Percentiles rank a stretch among this genome's conserved stretches.
phyloP scores from a whole-genome alignment of 2,113 vertebrate genomes.

The Gymnocephalus cernua region DNA sequence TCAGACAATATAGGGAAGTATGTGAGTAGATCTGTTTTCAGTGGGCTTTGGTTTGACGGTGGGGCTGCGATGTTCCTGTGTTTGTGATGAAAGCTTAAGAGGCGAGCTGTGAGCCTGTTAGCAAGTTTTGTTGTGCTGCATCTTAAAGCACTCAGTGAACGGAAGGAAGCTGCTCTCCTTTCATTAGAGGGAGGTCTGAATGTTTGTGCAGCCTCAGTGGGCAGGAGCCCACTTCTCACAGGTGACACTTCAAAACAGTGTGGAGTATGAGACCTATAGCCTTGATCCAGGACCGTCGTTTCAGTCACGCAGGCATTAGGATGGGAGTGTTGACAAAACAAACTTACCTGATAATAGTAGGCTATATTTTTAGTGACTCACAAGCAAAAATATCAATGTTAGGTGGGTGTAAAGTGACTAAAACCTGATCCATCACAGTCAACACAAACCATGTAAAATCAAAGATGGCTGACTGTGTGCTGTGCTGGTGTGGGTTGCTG shows the following conservation, averaged over 20 bases:
- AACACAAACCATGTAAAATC: neutral
- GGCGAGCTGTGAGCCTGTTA: slow-evolving; percentile 20
- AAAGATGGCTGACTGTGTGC: neutral
- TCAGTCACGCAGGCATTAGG: neutral
- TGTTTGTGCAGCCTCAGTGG: slow-evolving; percentile 7
- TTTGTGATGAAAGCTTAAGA: slow-evolving; percentile 70
- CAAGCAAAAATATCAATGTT: too few relatives aligned
- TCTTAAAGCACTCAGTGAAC: slow-evolving; percentile 50
- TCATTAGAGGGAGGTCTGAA: slow-evolving; percentile 25
- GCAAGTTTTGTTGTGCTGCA: slow-evolving; percentile 47
- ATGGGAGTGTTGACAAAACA: neutral
- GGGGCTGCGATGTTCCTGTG: neutral
- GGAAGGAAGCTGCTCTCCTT: slow-evolving; percentile 70
- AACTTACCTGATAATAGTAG: neutral
- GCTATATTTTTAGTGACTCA: neutral
- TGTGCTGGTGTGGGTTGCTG: neutral
- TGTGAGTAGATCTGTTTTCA: slow-evolving; percentile 36
- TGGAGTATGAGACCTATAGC: neutral
- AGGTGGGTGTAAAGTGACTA: neutral
- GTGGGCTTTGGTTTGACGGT: slow-evolving; percentile 5
- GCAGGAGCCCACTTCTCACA: slow-evolving; percentile 22
- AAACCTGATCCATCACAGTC: neutral
- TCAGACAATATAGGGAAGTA: slow-evolving; percentile 72
- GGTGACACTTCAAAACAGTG: slow-evolving; percentile 16
- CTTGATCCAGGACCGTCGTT: neutral